Evolutionary conservation across 2,888 invertebrate species (phyloP).

Genomic region (Conops quadrifasciatus): DNA sequence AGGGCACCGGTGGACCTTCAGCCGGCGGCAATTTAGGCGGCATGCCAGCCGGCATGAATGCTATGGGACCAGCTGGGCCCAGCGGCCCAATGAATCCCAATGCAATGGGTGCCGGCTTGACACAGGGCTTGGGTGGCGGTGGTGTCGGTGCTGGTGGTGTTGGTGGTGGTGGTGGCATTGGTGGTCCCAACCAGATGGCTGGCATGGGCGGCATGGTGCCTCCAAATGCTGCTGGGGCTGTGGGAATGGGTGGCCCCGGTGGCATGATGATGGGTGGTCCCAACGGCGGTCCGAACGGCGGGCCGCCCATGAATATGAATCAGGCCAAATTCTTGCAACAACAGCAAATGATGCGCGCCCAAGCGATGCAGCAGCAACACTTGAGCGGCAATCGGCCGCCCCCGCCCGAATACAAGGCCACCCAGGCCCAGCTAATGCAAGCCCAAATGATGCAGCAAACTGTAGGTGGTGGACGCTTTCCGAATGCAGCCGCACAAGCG

Average conservation of each 20-base stretch:
- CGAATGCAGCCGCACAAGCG: constrained; percentile 68
- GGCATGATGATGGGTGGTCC: constrained; percentile 48
- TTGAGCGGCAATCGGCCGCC: constrained; percentile 74
- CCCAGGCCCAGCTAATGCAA: constrained; percentile 65
- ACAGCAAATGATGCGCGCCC: constrained; percentile 68
- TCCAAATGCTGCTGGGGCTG: constrained; percentile 43
- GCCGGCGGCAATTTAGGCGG: constrained; percentile 49
- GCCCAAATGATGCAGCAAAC: constrained; percentile 69
- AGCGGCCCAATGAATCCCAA: constrained; percentile 36
- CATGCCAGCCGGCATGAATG: constrained; percentile 60
- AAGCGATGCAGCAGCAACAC: constrained; percentile 65
- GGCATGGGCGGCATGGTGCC: constrained; percentile 51
- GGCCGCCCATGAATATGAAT: constrained; percentile 57
- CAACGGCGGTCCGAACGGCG: constrained; percentile 48
- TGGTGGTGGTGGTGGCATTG: constrained; percentile 40
- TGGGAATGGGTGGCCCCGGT: constrained; percentile 40
- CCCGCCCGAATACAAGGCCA: constrained; percentile 85
- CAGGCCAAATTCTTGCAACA: constrained; percentile 76
- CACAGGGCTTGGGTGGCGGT: constrained; percentile 48
- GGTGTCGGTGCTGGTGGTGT: constrained; percentile 25
- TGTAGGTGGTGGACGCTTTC: constrained; percentile 66
- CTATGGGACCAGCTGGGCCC: constrained; percentile 46
- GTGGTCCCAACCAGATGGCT: constrained; percentile 45
- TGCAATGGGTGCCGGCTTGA: constrained; percentile 47
- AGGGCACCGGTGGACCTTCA: constrained; percentile 35